phyloP scores from a whole-genome alignment of 2,888 invertebrate genomes.

The Hipparchia sbordonii region DNA sequence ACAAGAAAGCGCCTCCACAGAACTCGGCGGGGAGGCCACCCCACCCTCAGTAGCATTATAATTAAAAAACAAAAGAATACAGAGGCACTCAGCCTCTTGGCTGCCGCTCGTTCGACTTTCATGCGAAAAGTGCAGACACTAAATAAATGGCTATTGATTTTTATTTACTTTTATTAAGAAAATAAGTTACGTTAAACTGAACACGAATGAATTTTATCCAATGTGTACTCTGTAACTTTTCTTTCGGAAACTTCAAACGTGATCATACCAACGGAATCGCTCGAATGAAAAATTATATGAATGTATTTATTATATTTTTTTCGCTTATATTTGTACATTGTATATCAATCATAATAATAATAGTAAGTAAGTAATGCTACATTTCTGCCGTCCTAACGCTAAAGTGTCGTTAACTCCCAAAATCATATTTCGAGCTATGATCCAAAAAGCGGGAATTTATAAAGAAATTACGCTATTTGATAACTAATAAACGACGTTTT shows the following conservation, averaged over 20 bases:
- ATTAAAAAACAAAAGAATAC: constrained; percentile 83
- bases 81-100: constrained; percentile 78
- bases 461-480: no score
- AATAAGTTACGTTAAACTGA: constrained; percentile 16
- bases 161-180: constrained; percentile 33
- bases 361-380: no score
- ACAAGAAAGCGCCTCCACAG: constrained; percentile 80
- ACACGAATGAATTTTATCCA: not conserved
- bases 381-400: no score
- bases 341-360: no score
- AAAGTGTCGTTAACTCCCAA: no score
- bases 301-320: no score
- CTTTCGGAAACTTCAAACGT: not conserved
- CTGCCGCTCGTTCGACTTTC: constrained; percentile 67
- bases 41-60: constrained; percentile 73
- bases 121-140: constrained; percentile 75
- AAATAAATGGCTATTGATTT: constrained; percentile 44
- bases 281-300: no score
- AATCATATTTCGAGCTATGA: no score
- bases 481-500: no score
- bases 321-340: no score
- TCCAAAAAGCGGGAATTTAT: no score
- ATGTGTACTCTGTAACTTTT: not conserved
- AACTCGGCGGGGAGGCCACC: constrained; percentile 65
- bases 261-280: no score